Conservation (phyloP, 2,888 invertebrate genomes). For the Minunthozetes semirufus region DNA sequence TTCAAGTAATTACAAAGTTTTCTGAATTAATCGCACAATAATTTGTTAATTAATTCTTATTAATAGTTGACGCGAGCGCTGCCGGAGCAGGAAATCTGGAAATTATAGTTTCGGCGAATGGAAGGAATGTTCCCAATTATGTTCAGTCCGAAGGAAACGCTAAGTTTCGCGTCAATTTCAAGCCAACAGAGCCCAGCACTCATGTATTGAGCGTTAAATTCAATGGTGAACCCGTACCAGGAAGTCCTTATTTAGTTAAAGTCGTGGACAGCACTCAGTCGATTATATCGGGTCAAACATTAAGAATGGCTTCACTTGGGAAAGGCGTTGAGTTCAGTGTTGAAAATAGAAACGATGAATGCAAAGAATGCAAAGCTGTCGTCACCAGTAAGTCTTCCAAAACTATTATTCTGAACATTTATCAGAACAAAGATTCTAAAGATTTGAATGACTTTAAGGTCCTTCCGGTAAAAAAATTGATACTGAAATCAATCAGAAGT, state of each 20-base stretch:
- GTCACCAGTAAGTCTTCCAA: slow-evolving; percentile 42
- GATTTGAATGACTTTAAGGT: slow-evolving; percentile 13
- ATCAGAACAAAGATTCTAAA: neutral
- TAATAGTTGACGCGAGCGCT: slow-evolving; percentile 55
- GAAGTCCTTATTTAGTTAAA: slow-evolving; percentile 88
- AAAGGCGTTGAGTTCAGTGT: slow-evolving; percentile 58
- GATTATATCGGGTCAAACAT: slow-evolving; percentile 59
- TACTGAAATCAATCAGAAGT: slow-evolving; percentile 80
- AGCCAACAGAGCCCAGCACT: slow-evolving; percentile 76
- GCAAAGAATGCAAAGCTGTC: slow-evolving; percentile 41
- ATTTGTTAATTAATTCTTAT: slow-evolving; percentile 39
- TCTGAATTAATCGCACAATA: neutral
- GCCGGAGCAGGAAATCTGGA: slow-evolving; percentile 91
- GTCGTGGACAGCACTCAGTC: slow-evolving; percentile 63
- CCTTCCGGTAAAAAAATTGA: slow-evolving; percentile 66
- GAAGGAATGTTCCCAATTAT: slow-evolving; percentile 94
- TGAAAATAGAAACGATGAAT: slow-evolving; percentile 53
- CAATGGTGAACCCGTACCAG: slow-evolving; percentile 63
- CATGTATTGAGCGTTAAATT: slow-evolving; percentile 56
- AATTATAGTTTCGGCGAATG: slow-evolving; percentile 92
- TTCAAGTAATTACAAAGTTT: slow-evolving; percentile 61
- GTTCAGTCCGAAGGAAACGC: slow-evolving; percentile 96
- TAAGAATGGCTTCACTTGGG: slow-evolving; percentile 64
- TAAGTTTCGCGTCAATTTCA: slow-evolving; percentile 86
- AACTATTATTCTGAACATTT: neutral